Base-by-base conservation (phyloP, 2,888 invertebrate genomes). In the Drosophila lacicola region DNA sequence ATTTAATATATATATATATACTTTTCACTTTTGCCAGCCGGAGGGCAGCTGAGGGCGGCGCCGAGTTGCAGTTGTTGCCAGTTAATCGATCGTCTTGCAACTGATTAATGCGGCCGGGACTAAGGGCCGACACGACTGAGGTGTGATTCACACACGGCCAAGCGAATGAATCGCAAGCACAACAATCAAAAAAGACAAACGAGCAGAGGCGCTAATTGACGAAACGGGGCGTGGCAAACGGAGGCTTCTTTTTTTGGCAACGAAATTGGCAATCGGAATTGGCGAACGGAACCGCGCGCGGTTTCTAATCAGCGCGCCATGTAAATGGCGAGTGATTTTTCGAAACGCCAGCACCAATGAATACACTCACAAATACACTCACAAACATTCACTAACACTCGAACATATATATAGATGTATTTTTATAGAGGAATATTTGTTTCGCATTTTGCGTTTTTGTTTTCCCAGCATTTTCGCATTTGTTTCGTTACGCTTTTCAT, bases 21-120 rank as follows among this genome's bases (percentile, higher is more conserved):
- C 42, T 69, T 55, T 57, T 64, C 70, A 57, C 53, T 58, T 74
- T 56, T 56, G 37, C 33, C 49, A 49, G 55, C 56, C 33, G 36
- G 56, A 37, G 57, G 37, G 61, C 42, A 71, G 58, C 34, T 25
- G 58, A 53, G 66, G 67, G 66, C 66, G 74, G 70, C 68, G 53
- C 49, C 68, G 29, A 29, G 29, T 1, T 29, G 29, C 29, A 72
- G 88, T 90, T 89, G 90, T 89, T 90, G 88, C 89, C 91, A 88
- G 84, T 84, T 86, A 89, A 91, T 92, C 92, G 92, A 91, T 92
- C 91, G 91, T 89, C 89, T 89, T 89, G 90, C 90, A 89, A 91
- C 91, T 92, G 92, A 91, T 91, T 89, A 90, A 89, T 88, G 80
- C 87, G 62, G 61, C 62, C 69, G 64, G 53, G 29, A 29, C 82